Evolutionary conservation across 2,888 invertebrate species (phyloP), one percentile per base, ranked within the genome.

Genomic region (Drosophila emarginata): DNA sequence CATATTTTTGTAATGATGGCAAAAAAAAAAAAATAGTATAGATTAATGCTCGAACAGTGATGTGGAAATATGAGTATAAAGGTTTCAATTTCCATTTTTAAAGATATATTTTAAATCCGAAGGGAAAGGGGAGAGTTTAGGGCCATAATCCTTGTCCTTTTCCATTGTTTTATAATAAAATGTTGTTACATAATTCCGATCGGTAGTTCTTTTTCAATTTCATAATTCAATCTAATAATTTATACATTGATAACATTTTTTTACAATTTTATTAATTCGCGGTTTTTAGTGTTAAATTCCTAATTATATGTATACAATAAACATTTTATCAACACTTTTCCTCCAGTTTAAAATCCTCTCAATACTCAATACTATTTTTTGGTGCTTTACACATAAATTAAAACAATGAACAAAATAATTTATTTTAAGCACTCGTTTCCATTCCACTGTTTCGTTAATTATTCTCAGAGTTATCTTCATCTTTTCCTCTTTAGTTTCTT

Each of bases 1-100:
- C 65, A 75, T 85, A 71, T 39, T 61, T 52, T 53, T 14, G 57
- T 61, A 63, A 12, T 62, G 51, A 36, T 45, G 36, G 21, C 37
- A 59, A 45, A 50, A 45, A 51, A 57, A 61, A 59, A 37, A 39
- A 45, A 51, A 57, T 57, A 45, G 52, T 52, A 56, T 21, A 45
- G 18, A 21, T 21, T 21, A 45, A 45, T 45, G 14, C 45, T 60
- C 67, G 32, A 53, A 40, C 18, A 28, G 1, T 36, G 45, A 61
- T 60, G 54, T 57, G 32, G 51, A 39, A 57, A 59, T 52, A 26
- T 56, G 51, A 56, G 52, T 63, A 62, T 23, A 50, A 50, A 32
- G 3, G 15, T 72, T 45, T 18, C 54, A 15, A 4, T 26, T 37
- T 14, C 4, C 53, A 28, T 6, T 26, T 45, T 18, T 7, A 15